Evolutionary conservation across 2,113 vertebrate species (phyloP), one percentile per base, ranked within the genome.

Genomic region (Protomyctophum bolini): DNA sequence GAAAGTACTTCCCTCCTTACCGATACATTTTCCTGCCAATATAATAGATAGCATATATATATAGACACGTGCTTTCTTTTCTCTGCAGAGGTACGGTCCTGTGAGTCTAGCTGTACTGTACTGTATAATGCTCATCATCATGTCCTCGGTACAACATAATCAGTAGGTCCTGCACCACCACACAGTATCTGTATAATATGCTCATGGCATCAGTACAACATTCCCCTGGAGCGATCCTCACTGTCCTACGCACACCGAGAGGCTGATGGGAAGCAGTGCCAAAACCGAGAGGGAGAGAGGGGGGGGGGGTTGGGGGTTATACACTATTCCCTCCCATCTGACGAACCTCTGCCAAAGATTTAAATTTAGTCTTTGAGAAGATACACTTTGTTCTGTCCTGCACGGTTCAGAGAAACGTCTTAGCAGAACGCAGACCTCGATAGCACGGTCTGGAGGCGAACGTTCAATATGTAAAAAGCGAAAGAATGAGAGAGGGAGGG

Each of bases 331-430:
- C 86, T 85, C 86, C 85, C 71, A 79, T 82, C 33, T 63, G 21
- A 47, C 11, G 62, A 74, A 72, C 1, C 63, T 71, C 72, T 87
- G 84, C 75, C 82, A 87, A 73, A 78, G 72, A 82, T 81, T 88
- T 86, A 80, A 85, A 84, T 85, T 87, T 78, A 82, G 72, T 76
- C 79, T 73, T 74, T 80, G 78, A 84, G 82, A 76, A 82, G 70
- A 87, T 75, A 70, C 78, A 85, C 74, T 69, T 83, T 82, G 81
- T 83, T 75, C 76, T 80, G 77, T 82, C 21, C 33, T 41, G 33
- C 33, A 73, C 55, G 83, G 50, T 86, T 88, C 61, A 50, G 70
- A 81, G 72, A 70, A 59, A 54, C n/a, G 7, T 77, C 70, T 74
- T 69, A 68, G 77, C 80, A 56, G 50, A 68, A 67, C 68, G 58